Conservation (phyloP, 2,113 vertebrate genomes). For the Aldabrachelys gigantea region DNA sequence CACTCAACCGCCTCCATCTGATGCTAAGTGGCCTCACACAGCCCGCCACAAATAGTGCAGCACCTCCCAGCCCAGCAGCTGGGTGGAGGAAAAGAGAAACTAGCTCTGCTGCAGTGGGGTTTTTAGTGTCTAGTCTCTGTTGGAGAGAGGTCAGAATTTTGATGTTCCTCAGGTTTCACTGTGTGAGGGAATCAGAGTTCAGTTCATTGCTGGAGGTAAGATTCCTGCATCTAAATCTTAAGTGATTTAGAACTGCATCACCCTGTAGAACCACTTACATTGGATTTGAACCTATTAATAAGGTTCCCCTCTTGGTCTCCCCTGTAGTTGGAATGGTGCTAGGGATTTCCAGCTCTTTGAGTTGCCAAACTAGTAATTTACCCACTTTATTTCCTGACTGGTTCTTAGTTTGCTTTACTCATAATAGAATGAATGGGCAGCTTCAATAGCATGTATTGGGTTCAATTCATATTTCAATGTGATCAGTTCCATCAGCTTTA, state of each 20-base stretch:
- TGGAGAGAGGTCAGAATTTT: neutral
- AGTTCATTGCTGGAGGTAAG: neutral
- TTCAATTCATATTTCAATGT: conserved; percentile 47
- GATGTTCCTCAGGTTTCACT: neutral
- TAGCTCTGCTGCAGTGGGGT: neutral
- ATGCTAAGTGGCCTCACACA: neutral
- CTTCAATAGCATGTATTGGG: conserved; percentile 67
- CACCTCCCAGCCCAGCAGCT: neutral
- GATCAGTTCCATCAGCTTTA: conserved; percentile 43
- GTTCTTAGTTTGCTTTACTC: conserved; percentile 69
- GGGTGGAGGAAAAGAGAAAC: neutral
- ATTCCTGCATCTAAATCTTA: neutral
- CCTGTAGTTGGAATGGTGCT: conserved; percentile 50
- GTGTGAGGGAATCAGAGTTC: neutral
- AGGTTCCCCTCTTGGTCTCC: conserved; percentile 56
- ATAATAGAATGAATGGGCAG: conserved; percentile 75
- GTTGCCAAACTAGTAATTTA: conserved; percentile 75
- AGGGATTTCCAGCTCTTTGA: conserved; percentile 65
- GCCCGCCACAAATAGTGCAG: neutral
- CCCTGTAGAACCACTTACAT: conserved; percentile 22
- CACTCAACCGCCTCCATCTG: neutral
- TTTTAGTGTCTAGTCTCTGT: fast-evolving
- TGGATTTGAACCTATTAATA: conserved; percentile 66
- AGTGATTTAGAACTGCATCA: neutral
- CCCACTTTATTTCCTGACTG: conserved; percentile 72